Conservation (phyloP, 2,888 invertebrate genomes). For the Drosophila quinaria region DNA sequence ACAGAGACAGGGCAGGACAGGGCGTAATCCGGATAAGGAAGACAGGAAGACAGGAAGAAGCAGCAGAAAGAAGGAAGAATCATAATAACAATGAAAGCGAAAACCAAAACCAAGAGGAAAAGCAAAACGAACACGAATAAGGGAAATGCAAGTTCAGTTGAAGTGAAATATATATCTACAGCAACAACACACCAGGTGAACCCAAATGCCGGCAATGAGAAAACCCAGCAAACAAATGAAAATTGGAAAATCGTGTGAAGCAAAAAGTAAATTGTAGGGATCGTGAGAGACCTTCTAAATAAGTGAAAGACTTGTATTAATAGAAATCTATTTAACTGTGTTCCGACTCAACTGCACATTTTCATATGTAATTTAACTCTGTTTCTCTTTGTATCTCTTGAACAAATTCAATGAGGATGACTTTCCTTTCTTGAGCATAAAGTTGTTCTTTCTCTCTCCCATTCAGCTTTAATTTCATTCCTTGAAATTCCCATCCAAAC, state of each 20-base stretch:
- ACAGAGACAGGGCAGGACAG: slow-evolving; percentile 6
- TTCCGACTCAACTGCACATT: background rate
- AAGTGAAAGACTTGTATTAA: background rate
- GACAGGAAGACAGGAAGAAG: slow-evolving; percentile 1
- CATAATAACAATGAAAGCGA: slow-evolving; percentile 43
- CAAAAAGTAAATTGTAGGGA: slow-evolving; percentile 3
- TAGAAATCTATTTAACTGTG: background rate
- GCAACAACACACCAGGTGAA: slow-evolving; percentile 20
- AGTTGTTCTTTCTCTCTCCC: background rate
- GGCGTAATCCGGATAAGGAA: slow-evolving; percentile 43
- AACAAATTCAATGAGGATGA: no score
- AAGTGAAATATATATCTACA: slow-evolving; percentile 33
- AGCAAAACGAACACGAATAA: slow-evolving; percentile 14
- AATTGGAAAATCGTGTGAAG: slow-evolving; percentile 18
- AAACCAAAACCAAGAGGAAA: slow-evolving; percentile 35
- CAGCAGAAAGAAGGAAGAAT: slow-evolving; percentile 16
- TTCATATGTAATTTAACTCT: no score
- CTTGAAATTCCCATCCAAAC: background rate
- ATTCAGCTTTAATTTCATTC: background rate
- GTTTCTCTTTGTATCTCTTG: no score
- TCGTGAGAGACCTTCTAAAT: background rate
- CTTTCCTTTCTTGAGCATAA: background rate
- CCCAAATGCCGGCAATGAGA: background rate
- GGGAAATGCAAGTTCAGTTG: slow-evolving; percentile 38
- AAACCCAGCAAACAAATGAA: slow-evolving; percentile 3